Conservation (phyloP, 2,888 invertebrate species). For the Mesochorus sp. region DNA sequence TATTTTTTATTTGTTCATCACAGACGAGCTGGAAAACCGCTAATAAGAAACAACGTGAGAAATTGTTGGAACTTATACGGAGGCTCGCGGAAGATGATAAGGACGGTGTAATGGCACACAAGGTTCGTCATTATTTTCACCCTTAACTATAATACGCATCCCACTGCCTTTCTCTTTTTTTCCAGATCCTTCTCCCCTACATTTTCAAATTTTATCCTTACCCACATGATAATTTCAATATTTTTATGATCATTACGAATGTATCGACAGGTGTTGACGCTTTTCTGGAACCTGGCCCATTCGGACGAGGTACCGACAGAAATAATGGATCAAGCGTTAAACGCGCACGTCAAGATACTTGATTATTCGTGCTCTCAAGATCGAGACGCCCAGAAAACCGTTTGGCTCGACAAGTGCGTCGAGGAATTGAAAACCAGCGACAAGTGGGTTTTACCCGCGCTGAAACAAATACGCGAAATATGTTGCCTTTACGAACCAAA, state of each 20-base stretch:
- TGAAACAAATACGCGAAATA: conserved; percentile 97
- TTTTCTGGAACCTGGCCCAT: conserved; percentile 98
- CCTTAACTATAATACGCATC: no score
- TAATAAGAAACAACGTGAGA: conserved; percentile 97
- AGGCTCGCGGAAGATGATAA: conserved; percentile 98
- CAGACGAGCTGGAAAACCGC: conserved; percentile 97
- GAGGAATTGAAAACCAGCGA: conserved; percentile 94
- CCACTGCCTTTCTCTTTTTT: conserved; percentile 23
- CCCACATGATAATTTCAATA: neutral
- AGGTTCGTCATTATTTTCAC: conserved; percentile 87
- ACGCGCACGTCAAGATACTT: conserved; percentile 97
- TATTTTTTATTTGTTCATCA: conserved; percentile 64
- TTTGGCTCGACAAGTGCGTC: conserved; percentile 98
- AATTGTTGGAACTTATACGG: conserved; percentile 96
- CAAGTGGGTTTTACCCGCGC: conserved; percentile 96
- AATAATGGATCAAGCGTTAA: conserved; percentile 97
- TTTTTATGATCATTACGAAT: conserved; percentile 22
- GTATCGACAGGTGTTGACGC: conserved; percentile 92
- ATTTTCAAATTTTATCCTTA: neutral
- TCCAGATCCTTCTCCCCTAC: neutral
- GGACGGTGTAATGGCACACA: conserved; percentile 99
- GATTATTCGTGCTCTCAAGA: conserved; percentile 99
- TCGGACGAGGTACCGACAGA: conserved; percentile 98
- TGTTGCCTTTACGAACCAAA: conserved; percentile 96
- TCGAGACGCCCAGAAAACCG: conserved; percentile 96